phyloP scores from a whole-genome alignment of 2,888 invertebrate genomes.

The Eurytoma adleriae region DNA sequence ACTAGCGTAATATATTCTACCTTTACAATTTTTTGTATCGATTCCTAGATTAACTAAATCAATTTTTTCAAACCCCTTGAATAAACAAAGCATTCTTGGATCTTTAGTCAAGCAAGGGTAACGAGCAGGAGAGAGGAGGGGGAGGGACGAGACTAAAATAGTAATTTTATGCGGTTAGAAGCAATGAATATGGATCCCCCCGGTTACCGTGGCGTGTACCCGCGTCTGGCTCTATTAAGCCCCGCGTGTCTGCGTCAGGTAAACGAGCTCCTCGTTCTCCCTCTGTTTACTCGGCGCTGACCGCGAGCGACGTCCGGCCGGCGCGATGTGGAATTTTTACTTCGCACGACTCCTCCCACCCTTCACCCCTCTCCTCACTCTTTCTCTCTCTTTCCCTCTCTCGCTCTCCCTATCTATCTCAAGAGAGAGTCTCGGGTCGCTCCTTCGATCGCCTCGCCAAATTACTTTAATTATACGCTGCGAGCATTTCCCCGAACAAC shows the following conservation, averaged over 20 bases:
- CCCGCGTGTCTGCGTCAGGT: conserved; percentile 29
- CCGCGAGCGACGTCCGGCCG: conserved; percentile 26
- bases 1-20: too few relatives aligned
- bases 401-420: too few relatives aligned
- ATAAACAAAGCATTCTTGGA: background rate
- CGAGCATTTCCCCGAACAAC: conserved; percentile 50
- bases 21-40: too few relatives aligned
- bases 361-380: too few relatives aligned
- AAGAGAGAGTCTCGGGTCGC: background rate
- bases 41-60: background rate
- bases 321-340: conserved; percentile 37
- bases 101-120: too few relatives aligned
- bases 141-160: conserved; percentile 60
- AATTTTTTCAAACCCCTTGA: background rate
- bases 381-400: too few relatives aligned
- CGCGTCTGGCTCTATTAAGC: conserved; percentile 53
- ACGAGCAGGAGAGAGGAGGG: background rate
- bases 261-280: conserved; percentile 52
- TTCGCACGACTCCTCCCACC: conserved; percentile 23
- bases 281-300: conserved; percentile 38
- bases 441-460: conserved; percentile 25
- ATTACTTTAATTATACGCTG: conserved; percentile 54
- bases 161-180: conserved; percentile 73
- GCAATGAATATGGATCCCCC: conserved; percentile 73
- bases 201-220: background rate